phyloP scores from a whole-genome alignment of 2,888 invertebrate genomes.

The Leptogaster cylindrica region DNA sequence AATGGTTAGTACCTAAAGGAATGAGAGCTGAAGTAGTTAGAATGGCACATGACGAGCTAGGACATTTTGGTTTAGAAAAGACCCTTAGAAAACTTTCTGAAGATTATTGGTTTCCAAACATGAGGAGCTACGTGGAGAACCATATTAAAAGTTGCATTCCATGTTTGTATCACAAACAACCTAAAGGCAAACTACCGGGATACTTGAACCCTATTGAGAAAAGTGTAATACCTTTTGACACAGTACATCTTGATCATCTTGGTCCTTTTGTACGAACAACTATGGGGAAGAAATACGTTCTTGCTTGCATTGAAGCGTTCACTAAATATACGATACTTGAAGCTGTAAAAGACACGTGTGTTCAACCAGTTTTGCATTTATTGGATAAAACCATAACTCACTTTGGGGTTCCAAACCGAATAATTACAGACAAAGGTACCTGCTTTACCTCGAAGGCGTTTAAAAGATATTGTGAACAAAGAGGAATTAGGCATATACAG shows the following conservation, averaged over 20 bases:
- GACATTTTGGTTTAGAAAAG: neutral
- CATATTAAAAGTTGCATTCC: neutral
- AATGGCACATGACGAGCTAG: neutral
- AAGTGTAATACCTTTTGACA: neutral
- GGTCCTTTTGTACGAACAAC: neutral
- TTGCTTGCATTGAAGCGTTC: neutral
- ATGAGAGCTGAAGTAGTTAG: neutral
- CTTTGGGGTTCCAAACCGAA: neutral
- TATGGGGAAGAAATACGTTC: neutral
- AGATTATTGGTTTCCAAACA: too few relatives aligned
- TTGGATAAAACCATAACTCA: neutral
- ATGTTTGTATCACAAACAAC: neutral
- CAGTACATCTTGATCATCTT: neutral
- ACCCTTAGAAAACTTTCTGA: too few relatives aligned
- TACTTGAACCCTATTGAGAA: neutral
- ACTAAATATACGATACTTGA: neutral
- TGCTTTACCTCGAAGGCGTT: neutral
- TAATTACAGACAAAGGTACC: neutral
- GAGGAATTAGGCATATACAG: conserved; percentile 11
- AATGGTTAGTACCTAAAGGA: neutral
- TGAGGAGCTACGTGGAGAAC: neutral
- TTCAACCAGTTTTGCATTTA: neutral
- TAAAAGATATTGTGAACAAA: neutral
- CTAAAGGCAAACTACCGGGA: neutral
- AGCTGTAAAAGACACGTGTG: neutral